Conservation (phyloP, 2,113 vertebrate species). For the Rhegmatorhina hoffmannsi region DNA sequence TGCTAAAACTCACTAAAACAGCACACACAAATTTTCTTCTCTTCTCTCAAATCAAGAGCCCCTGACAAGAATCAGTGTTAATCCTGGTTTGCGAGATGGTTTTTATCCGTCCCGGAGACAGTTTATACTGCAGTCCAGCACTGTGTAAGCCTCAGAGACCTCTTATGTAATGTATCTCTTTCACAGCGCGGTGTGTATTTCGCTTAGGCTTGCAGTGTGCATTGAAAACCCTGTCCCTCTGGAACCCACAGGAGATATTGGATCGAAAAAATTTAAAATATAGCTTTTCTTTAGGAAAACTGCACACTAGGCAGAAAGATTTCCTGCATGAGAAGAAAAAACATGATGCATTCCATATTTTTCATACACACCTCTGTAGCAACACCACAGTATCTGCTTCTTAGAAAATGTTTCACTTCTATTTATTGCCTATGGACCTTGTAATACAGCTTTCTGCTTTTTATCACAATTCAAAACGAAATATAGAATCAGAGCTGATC, state of each 20-base stretch:
- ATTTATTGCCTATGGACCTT: background rate
- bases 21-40: slow-evolving; percentile 52
- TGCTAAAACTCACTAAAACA: slow-evolving; percentile 53
- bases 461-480: background rate
- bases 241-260: background rate
- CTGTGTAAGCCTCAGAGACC: background rate
- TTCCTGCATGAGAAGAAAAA: background rate
- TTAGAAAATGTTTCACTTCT: background rate
- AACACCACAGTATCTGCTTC: background rate
- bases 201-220: slow-evolving; percentile 23
- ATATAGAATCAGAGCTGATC: background rate
- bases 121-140: slow-evolving; percentile 38
- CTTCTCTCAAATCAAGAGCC: slow-evolving; percentile 38
- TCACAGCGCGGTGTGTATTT: background rate
- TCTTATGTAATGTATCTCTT: slow-evolving; percentile 49
- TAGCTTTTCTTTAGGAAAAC: background rate
- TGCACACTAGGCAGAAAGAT: background rate
- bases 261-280: background rate
- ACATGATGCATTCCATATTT: background rate
- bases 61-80: slow-evolving; percentile 46
- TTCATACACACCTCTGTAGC: background rate
- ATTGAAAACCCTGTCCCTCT: background rate
- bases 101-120: slow-evolving; percentile 33
- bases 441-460: background rate
- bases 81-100: slow-evolving; percentile 25